These are phyloP conservation scores for Bovichtus variegatus DNA, from an alignment of 2,797 vertebrate species.

Conservation along the genomic window DNA sequence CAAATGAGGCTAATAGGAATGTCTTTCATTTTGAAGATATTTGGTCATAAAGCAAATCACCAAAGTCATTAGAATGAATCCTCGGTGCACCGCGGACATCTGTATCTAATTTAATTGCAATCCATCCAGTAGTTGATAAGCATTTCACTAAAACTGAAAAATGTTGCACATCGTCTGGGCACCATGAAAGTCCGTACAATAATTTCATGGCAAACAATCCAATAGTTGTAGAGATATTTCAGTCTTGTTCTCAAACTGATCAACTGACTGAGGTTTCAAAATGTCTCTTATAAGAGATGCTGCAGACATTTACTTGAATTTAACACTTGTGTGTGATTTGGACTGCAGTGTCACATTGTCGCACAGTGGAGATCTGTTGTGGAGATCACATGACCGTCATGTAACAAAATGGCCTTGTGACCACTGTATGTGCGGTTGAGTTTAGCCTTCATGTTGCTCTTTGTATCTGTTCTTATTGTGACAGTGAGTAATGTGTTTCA, in stretches of 20 bases:
- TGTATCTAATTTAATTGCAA: background rate
- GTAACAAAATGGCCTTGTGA: background rate
- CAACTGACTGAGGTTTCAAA: background rate
- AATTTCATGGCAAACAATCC: background rate
- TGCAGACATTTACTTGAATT: background rate
- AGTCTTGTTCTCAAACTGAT: background rate
- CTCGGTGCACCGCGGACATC: background rate
- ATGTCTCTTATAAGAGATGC: background rate
- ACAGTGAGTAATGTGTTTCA: constrained; percentile 35
- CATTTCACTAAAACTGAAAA: background rate
- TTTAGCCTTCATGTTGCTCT: constrained; percentile 4
- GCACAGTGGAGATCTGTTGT: background rate
- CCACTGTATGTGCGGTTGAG: background rate
- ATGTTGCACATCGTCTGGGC: background rate
- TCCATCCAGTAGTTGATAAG: background rate
- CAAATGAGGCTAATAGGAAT: background rate
- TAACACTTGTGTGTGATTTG: background rate
- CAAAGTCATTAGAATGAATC: background rate
- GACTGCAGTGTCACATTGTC: background rate
- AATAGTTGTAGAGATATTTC: background rate
- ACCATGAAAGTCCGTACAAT: background rate
- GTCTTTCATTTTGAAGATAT: background rate
- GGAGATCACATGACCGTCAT: background rate
- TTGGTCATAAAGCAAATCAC: background rate
- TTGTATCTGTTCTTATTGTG: constrained; percentile 13